phyloP scores from a whole-genome alignment of 2,797 vertebrate genomes.

The Pseudochromis fuscus region DNA sequence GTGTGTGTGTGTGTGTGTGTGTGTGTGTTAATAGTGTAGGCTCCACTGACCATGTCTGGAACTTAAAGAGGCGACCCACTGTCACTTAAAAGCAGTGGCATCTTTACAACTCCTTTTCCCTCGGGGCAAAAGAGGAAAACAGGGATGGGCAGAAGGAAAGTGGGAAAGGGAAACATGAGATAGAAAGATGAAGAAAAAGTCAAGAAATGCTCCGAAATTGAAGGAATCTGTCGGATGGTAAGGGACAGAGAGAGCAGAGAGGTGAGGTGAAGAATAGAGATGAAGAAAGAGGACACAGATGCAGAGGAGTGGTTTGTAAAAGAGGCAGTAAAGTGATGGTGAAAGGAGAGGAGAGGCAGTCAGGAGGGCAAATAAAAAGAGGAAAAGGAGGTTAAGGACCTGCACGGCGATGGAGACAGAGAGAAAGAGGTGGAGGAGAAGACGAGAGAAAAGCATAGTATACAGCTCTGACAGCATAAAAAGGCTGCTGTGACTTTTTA shows the following conservation, averaged over 20 bases:
- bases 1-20: constrained; percentile 11
- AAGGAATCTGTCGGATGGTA: constrained; percentile 16
- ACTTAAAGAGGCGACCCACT: constrained; percentile 63
- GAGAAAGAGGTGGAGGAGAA: constrained; percentile 23
- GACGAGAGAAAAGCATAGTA: constrained; percentile 23
- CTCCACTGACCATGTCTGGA: constrained; percentile 62
- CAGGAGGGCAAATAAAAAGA: constrained; percentile 41
- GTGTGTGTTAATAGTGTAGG: constrained; percentile 50
- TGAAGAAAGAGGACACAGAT: constrained; percentile 4
- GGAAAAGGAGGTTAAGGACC: constrained; percentile 50
- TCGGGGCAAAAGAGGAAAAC: constrained; percentile 49
- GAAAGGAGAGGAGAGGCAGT: constrained; percentile 28
- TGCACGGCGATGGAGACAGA: constrained; percentile 35
- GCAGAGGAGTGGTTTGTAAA: constrained; percentile 21
- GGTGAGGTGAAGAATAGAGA: constrained; percentile 1
- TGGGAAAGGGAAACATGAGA: constrained; percentile 1
- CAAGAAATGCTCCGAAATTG: constrained; percentile 22
- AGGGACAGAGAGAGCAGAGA: not conserved
- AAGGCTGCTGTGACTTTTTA: constrained; percentile 66
- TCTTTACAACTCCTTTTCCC: constrained; percentile 50
- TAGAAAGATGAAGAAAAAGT: constrained; percentile 36
- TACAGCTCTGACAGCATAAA: constrained; percentile 53
- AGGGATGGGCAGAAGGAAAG: constrained; percentile 9
- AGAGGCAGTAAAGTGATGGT: constrained; percentile 29
- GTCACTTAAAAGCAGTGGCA: constrained; percentile 83